A percentile compares a stretch with the other conserved stretches of the same genome.
These are phyloP conservation scores for Melangyna quadrimaculata DNA, from an alignment of 2,888 invertebrate genomes.

Conservation along the genomic window DNA sequence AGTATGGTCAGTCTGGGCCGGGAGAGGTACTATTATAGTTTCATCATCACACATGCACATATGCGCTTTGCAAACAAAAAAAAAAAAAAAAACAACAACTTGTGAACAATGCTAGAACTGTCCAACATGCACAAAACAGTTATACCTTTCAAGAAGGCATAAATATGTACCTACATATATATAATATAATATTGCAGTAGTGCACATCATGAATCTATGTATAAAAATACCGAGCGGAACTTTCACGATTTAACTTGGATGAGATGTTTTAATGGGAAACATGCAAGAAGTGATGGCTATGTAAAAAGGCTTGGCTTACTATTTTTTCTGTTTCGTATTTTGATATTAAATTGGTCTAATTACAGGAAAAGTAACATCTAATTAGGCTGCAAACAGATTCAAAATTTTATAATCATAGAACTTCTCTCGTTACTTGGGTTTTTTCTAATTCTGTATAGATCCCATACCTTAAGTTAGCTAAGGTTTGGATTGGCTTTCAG, in stretches of 20 bases:
- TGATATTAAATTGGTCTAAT: constrained; percentile 10
- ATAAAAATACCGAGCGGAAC: constrained; percentile 14
- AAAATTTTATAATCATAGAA: background rate
- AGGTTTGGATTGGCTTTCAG: too few species aligned
- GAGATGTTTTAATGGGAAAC: constrained; percentile 25
- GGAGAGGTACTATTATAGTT: background rate
- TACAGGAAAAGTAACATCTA: background rate
- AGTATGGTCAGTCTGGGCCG: constrained; percentile 11
- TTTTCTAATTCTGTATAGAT: too few species aligned
- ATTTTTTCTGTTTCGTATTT: background rate
- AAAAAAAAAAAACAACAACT: too few species aligned
- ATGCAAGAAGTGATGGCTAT: constrained; percentile 57
- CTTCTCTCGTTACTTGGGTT: too few species aligned
- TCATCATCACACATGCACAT: constrained; percentile 8
- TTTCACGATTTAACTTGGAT: constrained; percentile 20
- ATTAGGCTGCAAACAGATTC: background rate
- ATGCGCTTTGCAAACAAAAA: background rate
- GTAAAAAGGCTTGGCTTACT: background rate
- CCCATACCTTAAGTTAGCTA: too few species aligned
- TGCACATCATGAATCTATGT: constrained; percentile 46
- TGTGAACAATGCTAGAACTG: constrained; percentile 47
- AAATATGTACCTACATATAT: too few species aligned
- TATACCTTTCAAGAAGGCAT: constrained; percentile 31
- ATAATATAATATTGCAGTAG: constrained; percentile 1
- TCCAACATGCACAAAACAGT: constrained; percentile 51